Percentiles rank a stretch among this genome's conserved stretches.
Evolutionary conservation across 2,113 vertebrate genomes (phyloP).

Genomic region (Camelus dromedarius): DNA sequence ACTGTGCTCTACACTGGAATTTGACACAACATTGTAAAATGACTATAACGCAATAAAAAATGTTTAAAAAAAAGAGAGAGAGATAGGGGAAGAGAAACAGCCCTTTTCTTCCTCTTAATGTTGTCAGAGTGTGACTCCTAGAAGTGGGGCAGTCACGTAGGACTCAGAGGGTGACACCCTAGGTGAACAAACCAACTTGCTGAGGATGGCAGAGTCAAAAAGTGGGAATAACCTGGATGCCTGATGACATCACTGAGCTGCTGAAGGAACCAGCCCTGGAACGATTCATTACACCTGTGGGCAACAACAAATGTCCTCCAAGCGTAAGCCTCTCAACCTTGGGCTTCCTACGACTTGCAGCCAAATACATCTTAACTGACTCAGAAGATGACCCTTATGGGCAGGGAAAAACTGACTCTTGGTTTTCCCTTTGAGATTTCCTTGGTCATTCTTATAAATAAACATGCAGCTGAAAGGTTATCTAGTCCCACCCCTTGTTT

Average conservation of each 20-base stretch:
- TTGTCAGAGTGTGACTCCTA: neutral
- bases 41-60: too few species aligned
- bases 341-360: neutral
- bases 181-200: neutral
- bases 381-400: neutral
- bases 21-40: too few species aligned
- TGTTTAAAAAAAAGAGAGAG: neutral
- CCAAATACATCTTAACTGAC: neutral
- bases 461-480: neutral
- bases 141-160: neutral
- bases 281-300: neutral
- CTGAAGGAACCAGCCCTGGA: neutral
- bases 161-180: neutral
- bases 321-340: neutral
- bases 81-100: neutral
- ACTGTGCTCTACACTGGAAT: too few species aligned
- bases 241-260: neutral
- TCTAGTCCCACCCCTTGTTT: neutral
- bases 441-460: neutral
- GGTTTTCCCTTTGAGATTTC: neutral
- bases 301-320: neutral
- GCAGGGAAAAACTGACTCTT: neutral
- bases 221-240: neutral
- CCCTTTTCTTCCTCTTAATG: neutral
- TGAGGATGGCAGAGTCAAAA: neutral